Evolutionary conservation across 2,113 vertebrate genomes (phyloP).

Genomic region (Motacilla tschutschensis): DNA sequence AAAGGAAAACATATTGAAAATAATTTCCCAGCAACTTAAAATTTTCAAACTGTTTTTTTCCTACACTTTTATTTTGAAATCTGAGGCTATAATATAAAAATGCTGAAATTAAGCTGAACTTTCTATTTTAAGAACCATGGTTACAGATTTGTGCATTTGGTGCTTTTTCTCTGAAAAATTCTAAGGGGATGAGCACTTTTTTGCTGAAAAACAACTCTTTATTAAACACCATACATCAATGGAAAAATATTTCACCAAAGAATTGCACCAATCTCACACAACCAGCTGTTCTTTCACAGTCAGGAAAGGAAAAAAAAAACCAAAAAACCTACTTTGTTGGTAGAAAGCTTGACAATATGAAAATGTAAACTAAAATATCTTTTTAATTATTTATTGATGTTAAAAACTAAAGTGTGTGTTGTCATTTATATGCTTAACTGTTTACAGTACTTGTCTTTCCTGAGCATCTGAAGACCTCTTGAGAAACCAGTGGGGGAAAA

Average conservation of each 20-base stretch:
- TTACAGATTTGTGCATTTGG: not conserved
- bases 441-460: conserved; percentile 62
- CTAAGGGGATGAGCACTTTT: not conserved
- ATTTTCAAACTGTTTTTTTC: not conserved
- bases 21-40: not conserved
- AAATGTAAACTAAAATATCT: conserved; percentile 32
- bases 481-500: conserved; percentile 28
- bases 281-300: not conserved
- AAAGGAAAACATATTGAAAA: not conserved
- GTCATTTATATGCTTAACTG: conserved; percentile 35
- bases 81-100: not conserved
- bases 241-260: not conserved
- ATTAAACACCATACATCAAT: not conserved
- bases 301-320: not conserved
- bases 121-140: not conserved
- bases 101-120: not conserved
- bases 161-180: not conserved
- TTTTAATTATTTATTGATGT: conserved; percentile 19
- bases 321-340: not conserved
- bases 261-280: not conserved
- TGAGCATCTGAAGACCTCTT: conserved; percentile 40
- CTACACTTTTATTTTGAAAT: not conserved
- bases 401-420: conserved; percentile 21
- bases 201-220: not conserved
- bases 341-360: conserved; percentile 11